Evolutionary conservation across 2,797 vertebrate species (phyloP).

Genomic region (Heterohyrax brucei): DNA sequence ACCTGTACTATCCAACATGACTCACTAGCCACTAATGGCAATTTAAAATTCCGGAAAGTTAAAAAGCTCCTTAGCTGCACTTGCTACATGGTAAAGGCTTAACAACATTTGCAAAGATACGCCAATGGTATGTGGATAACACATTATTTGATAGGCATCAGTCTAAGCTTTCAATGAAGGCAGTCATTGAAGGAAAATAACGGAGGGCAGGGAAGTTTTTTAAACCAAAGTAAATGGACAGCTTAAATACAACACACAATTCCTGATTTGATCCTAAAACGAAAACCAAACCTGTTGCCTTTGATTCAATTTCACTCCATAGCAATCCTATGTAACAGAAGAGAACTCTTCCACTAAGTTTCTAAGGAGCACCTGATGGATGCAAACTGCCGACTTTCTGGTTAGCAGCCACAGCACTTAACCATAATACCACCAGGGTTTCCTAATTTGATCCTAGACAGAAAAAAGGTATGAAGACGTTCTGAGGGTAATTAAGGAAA

Average conservation of each 20-base stretch:
- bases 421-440: no score
- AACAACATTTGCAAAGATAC: neutral
- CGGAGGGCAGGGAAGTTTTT: neutral
- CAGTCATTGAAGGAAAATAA: neutral
- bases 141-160: neutral
- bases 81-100: neutral
- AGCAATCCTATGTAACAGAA: no score
- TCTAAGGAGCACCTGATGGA: no score
- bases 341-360: no score
- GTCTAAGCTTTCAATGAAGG: constrained; percentile 6
- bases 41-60: constrained; percentile 41
- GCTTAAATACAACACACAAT: neutral
- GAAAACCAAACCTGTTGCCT: no score
- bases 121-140: neutral
- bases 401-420: no score
- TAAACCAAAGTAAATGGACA: neutral
- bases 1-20: neutral
- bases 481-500: constrained; percentile 7
- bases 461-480: neutral
- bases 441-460: neutral
- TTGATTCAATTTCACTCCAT: no score
- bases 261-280: neutral
- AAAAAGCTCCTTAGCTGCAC: neutral
- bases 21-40: neutral
- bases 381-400: no score